Conservation (phyloP, 2,888 invertebrate genomes). For the Trachelus troglodyta region DNA sequence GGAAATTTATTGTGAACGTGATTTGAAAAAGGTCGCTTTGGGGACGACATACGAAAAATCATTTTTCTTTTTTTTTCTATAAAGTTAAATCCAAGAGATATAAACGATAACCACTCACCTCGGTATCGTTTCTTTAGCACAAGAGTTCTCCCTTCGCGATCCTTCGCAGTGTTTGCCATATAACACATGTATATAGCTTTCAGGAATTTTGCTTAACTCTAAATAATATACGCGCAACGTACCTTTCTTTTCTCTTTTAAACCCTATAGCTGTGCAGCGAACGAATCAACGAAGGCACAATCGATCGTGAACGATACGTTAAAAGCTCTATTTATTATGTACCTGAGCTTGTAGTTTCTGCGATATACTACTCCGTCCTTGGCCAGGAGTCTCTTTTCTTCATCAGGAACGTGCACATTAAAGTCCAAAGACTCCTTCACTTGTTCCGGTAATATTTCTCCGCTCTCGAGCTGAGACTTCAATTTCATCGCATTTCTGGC, state of each 20-base stretch:
- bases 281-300: neutral
- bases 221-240: too few species aligned
- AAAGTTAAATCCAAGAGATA: too few species aligned
- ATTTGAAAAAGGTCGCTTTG: too few species aligned
- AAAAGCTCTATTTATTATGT: slow-evolving; percentile 7
- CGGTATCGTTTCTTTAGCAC: too few species aligned
- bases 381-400: slow-evolving; percentile 68
- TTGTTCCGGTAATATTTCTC: slow-evolving; percentile 71
- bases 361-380: slow-evolving; percentile 63
- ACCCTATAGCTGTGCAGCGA: too few species aligned
- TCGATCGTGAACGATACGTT: neutral
- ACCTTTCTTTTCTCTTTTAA: too few species aligned
- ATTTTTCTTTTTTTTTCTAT: neutral
- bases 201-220: too few species aligned
- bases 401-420: slow-evolving; percentile 73
- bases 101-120: too few species aligned
- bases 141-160: too few species aligned
- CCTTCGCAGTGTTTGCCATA: too few species aligned
- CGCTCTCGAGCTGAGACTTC: slow-evolving; percentile 73
- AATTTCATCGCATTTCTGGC: slow-evolving; percentile 73
- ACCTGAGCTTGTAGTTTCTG: slow-evolving; percentile 66
- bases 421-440: slow-evolving; percentile 72
- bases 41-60: neutral
- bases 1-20: too few species aligned
- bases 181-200: too few species aligned